A percentile compares a stretch with the other conserved stretches of the same genome.
These are phyloP conservation scores for Drosophila diplacantha DNA, from an alignment of 2,888 invertebrate species.

Conservation along the genomic window DNA sequence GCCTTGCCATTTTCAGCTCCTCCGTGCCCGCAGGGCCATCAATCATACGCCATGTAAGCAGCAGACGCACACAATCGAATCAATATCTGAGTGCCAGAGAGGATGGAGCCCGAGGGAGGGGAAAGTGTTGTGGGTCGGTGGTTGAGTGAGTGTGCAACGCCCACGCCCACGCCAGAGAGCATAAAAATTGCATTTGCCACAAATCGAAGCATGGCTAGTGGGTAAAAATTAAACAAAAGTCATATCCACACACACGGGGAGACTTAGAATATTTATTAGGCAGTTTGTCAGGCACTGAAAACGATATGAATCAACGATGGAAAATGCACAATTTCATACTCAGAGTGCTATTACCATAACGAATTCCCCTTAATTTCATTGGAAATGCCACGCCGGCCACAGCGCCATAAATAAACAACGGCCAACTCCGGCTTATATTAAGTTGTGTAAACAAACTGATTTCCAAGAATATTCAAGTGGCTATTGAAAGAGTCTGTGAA, in stretches of 20 bases:
- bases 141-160: slow-evolving; percentile 37
- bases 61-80: slow-evolving; percentile 36
- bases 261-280: slow-evolving; percentile 11
- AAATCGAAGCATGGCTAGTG: slow-evolving; percentile 39
- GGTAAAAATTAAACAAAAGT: slow-evolving; percentile 28
- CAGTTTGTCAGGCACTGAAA: slow-evolving; percentile 9
- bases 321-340: slow-evolving; percentile 13
- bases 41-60: slow-evolving; percentile 70
- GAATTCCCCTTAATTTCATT: slow-evolving; percentile 23
- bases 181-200: slow-evolving; percentile 59
- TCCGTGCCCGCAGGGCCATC: slow-evolving; percentile 61
- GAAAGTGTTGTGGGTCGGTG: not conserved
- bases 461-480: slow-evolving; percentile 21
- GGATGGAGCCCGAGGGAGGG: no score
- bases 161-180: slow-evolving; percentile 37
- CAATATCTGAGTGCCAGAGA: slow-evolving; percentile 26
- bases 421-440: slow-evolving; percentile 13
- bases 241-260: slow-evolving; percentile 6
- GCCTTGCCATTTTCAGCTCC: slow-evolving; percentile 12
- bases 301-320: slow-evolving; percentile 5
- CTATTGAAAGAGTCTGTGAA: slow-evolving; percentile 34
- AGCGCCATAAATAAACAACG: slow-evolving; percentile 15
- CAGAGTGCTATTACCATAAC: slow-evolving; percentile 11
- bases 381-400: slow-evolving; percentile 15
- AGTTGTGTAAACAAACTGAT: slow-evolving; percentile 27